Evolutionary conservation across 2,113 vertebrate species (phyloP), one percentile per base, ranked within the genome.

Genomic region (Cyanoderma ruficeps): DNA sequence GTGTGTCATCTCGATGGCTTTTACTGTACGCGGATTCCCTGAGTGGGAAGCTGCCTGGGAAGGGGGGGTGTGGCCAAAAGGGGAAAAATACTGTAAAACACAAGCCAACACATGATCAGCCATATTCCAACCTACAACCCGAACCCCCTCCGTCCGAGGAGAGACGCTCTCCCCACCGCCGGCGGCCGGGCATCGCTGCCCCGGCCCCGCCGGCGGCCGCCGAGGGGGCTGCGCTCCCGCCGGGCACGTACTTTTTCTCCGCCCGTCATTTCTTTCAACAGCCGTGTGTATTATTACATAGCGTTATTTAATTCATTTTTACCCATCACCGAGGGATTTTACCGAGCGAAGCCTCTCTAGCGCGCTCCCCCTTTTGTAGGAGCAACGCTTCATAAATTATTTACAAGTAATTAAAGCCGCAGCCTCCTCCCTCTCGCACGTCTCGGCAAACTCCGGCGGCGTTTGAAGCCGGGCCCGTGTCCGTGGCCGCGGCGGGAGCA

Each of bases 1-100:
- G 91, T 96, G 95, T 98, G 95, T 97, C 97, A 98, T 93, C 96
- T 96, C 68, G 92, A 93, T 94, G 97, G 97, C 96, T 98, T 97
- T 95, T 98, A 97, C 97, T 98, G 98, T 98, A 98, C 98, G 98
- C 98, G 97, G 96, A 97, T 96, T 97, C 98, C 97, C 97, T 96
- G 98, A 96, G 98, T 97, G 98, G 97, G 98, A 98, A 98, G 97
- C 98, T 97, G 97, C 96, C 95, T 95, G 97, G 97, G 97, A 96
- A 97, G 86, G 97, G 98, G 98, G 93, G 99, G 99, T 98, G 99
- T 98, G 99, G 98, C 98, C 97, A 98, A 98, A 98, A 96, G 93
- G 97, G 89, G 93, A 87, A 98, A 97, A 95, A 97, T 98, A 98
- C 98, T 98, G 98, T 99, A 98, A 98, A 98, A 98, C 98, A 97